A percentile compares a stretch with the other conserved stretches of the same genome.
Conservation (phyloP, 1,140 invertebrate species). For the Danaus plexippus region DNA sequence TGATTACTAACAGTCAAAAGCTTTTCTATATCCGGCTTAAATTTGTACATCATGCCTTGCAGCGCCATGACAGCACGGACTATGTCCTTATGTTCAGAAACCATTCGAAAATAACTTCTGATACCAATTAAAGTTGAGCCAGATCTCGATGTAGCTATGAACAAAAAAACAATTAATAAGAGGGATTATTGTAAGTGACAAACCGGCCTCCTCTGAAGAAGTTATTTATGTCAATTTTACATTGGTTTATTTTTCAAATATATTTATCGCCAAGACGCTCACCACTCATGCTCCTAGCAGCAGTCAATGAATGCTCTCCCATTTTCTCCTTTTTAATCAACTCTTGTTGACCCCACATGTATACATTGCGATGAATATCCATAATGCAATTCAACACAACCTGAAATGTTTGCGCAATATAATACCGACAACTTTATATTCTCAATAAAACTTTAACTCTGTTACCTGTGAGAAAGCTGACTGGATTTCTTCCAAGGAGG, state of each 20-base stretch:
- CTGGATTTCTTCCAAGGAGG: conserved; percentile 82
- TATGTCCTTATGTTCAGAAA: conserved; percentile 87
- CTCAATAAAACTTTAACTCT: background rate
- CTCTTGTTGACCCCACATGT: conserved; percentile 79
- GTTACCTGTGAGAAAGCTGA: conserved; percentile 76
- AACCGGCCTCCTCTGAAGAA: too few relatives aligned
- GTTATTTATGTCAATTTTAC: too few relatives aligned
- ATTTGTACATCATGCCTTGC: conserved; percentile 77
- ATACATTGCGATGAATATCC: conserved; percentile 76
- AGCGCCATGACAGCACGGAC: conserved; percentile 80
- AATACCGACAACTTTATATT: conserved; percentile 14
- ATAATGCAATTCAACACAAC: conserved; percentile 72
- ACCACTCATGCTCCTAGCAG: conserved; percentile 37
- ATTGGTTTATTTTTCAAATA: conserved; percentile 5
- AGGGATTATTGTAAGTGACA: too few relatives aligned
- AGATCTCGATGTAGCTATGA: conserved; percentile 42
- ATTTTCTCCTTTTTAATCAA: conserved; percentile 37
- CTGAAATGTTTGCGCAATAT: conserved; percentile 21
- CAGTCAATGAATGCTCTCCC: conserved; percentile 25
- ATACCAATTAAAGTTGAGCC: conserved; percentile 43
- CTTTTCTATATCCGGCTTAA: conserved; percentile 75
- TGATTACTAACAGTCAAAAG: conserved; percentile 57
- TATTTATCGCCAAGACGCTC: background rate
- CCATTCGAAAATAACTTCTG: conserved; percentile 79
- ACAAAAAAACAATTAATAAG: conserved; percentile 4